phyloP scores from a whole-genome alignment of 2,888 invertebrate genomes.

The Dilophus febrilis region DNA sequence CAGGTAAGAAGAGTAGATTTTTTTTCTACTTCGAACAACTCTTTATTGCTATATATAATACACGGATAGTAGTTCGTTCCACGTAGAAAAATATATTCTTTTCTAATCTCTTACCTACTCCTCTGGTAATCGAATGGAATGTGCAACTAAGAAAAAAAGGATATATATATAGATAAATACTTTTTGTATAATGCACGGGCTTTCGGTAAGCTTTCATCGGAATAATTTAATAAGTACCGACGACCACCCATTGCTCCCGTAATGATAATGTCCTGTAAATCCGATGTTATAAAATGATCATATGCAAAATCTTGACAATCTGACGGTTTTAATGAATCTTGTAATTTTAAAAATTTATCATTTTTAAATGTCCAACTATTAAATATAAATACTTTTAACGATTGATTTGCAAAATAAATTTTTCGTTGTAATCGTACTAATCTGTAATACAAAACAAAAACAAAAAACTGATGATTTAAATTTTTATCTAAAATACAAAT shows the following conservation, averaged over 20 bases:
- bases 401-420: slow-evolving; percentile 56
- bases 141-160: no score
- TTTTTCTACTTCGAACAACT: no score
- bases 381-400: slow-evolving; percentile 53
- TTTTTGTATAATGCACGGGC: slow-evolving; percentile 6
- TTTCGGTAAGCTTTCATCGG: slow-evolving; percentile 12
- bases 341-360: slow-evolving; percentile 37
- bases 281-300: slow-evolving; percentile 12
- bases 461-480: no score
- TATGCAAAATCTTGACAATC: slow-evolving; percentile 35
- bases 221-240: slow-evolving; percentile 22
- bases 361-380: slow-evolving; percentile 65
- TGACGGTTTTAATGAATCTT: slow-evolving; percentile 30
- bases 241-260: slow-evolving; percentile 22
- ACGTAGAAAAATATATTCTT: no score
- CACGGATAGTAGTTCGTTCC: no score
- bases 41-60: no score
- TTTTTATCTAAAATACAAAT: no score
- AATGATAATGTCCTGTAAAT: slow-evolving; percentile 19
- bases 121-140: no score
- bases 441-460: no score
- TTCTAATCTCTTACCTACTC: no score
- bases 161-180: no score
- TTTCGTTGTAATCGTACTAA: slow-evolving; percentile 63
- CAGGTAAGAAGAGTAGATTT: no score